Base-by-base conservation (phyloP, 2,888 invertebrate genomes). In the Drosophila monieri region DNA sequence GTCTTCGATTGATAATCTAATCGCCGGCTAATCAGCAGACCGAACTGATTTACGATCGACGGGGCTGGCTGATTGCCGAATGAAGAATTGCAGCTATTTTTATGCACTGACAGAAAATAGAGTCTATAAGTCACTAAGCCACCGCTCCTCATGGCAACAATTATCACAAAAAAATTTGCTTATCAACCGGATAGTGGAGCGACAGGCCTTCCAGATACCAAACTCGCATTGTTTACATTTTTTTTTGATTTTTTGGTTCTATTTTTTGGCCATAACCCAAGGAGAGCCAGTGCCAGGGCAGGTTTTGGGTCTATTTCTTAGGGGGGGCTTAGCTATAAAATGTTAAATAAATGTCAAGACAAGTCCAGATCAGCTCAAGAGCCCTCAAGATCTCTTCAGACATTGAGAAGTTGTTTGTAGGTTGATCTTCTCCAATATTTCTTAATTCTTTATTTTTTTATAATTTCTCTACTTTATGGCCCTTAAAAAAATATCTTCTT, bases 251-350 rank as follows among this genome's bases (percentile, higher is more conserved):
- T 39, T 48, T 49, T 65, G 49, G 61, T 14, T 58, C 51, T 46
- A 66, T 77, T 81, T 65, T 61, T 74, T 62, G 71, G 67, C 80
- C 71, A 76, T 80, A 78, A 78, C 74, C 80, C 76, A 58, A 76
- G 68, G 54, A 61, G 80, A 75, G 74, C 74, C 60, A 65, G 57
- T 66, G 73, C 21, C 21, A 62, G 53, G 69, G 62, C 70, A 21
- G 70, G 70, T 70, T 69, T 68, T 49, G 18, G 47, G 25, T 21
- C 21, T 21, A 3, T 23, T 0, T 23, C 21, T 23, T 23, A 23
- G 21, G 21, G 21, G 21, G 21, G 21, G 21, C 4, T 23, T 23
- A 23, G 5, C 21, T 23, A 51, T 2, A n/a, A 14, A 15, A 6
- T 35, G 5, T 27, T 18, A 54, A 35, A 39, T 9, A 10, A 9